These are phyloP conservation scores for Ptilodon capucinus DNA, from an alignment of 2,888 invertebrate genomes.

Conservation along the genomic window DNA sequence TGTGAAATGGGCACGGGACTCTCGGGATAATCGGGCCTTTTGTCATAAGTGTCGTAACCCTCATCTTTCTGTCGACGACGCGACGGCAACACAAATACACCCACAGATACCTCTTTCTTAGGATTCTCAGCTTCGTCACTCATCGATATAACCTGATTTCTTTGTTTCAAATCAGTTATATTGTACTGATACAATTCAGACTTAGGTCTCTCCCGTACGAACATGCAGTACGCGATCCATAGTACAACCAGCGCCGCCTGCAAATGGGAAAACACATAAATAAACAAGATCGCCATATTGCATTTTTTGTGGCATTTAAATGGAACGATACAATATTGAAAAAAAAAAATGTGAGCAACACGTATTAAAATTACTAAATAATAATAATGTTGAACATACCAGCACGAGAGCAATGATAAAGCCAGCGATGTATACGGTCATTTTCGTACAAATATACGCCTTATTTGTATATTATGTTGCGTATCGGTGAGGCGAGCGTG, in stretches of 20 bases:
- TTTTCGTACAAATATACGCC: slow-evolving; percentile 42
- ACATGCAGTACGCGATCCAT: slow-evolving; percentile 76
- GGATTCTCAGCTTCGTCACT: slow-evolving; percentile 35
- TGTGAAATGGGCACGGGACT: slow-evolving; percentile 51
- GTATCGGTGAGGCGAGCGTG: slow-evolving; percentile 52
- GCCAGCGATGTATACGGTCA: slow-evolving; percentile 62
- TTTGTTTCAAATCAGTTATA: slow-evolving; percentile 58
- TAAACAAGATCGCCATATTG: slow-evolving; percentile 3
- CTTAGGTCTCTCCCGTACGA: slow-evolving; percentile 66
- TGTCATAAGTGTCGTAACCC: slow-evolving; percentile 53
- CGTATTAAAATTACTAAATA: neutral
- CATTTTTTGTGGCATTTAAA: neutral
- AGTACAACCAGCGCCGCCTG: slow-evolving; percentile 63
- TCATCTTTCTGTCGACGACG: slow-evolving; percentile 57
- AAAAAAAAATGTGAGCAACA: neutral
- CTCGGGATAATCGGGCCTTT: slow-evolving; percentile 72
- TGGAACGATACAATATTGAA: neutral
- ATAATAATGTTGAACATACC: slow-evolving; percentile 53
- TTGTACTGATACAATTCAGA: slow-evolving; percentile 59
- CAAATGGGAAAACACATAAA: slow-evolving; percentile 14
- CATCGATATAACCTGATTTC: slow-evolving; percentile 47
- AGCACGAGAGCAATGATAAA: slow-evolving; percentile 65
- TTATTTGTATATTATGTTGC: slow-evolving; percentile 24
- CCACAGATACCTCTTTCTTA: slow-evolving; percentile 52
- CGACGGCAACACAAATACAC: slow-evolving; percentile 65